Base-by-base conservation (phyloP, 2,888 invertebrate species). In the Alcis repandata region DNA sequence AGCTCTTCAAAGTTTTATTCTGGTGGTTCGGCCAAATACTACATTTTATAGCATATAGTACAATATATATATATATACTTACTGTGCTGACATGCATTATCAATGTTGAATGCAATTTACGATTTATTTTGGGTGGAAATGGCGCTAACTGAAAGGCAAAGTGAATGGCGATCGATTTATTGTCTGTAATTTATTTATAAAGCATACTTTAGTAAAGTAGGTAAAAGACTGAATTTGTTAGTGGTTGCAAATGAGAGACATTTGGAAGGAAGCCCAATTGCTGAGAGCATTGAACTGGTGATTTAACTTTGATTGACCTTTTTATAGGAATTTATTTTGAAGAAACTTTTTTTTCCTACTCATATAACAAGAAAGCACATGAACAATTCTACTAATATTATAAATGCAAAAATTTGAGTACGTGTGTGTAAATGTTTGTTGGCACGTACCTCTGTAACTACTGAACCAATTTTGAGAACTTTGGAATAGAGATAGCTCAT, bases 151-250 rank as follows among this genome's bases (percentile, higher is more conserved):
- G 51, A 51, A 36, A 51, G 36, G 6, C 20, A 51, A 51, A 51
- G 51, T 13, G 51, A 36, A 51, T 51, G 36, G 10, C 36, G 51
- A 36, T 36, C 20, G 51, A 36, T 38, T 45, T 19, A 40, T 43
- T 59, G 58, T 19, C 20, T 51, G 36, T 33, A 11, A 32, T 52
- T 49, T 59, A 65, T 56, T 59, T 13, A 54, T 3, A n/a, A 15
- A 48, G 22, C 48, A 56, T 52, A 33, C 10, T 58, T 66, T 51
- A 11, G 41, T 49, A 59, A 41, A 56, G 32, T 49, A 51, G 11
- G n/a, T 40, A 41, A 51, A 15, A 33, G 17, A 40, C 11, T 51
- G 17, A 17, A 38, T n/a, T 20, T 38, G 38, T 19, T 52, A 33
- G 33, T 51, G 17, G 20, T 36, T 51, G 15, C 20, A 19, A 22